Base-by-base conservation (phyloP, 2,888 invertebrate genomes). In the Cryptops parisi region DNA sequence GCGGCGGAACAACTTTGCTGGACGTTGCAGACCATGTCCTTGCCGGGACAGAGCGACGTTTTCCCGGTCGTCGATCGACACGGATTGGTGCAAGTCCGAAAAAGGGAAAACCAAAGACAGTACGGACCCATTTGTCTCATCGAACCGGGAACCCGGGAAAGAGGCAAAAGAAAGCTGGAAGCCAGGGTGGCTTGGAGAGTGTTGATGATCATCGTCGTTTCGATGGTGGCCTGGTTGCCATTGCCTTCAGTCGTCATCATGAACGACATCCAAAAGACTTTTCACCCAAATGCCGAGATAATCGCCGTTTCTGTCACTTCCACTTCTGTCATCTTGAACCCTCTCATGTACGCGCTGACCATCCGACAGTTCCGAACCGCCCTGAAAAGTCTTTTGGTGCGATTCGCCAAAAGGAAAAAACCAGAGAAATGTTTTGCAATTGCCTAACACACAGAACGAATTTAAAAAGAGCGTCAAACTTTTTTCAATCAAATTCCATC, bases 341-440 rank as follows among this genome's bases (percentile, higher is more conserved):
- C 56, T 3, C 22, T 56, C 1, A 22, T 56, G 3, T 56, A 56
- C 33, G 56, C 51, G 24, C 21, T 56, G n/a, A 51, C 56, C 9
- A 56, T 55, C 24, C 25, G 39, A 43, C 56, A 56, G 51, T 56
- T 56, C 39, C 33, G 56, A 25, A 52, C 21, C 27, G 52, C 54
- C 21, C 48, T 56, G 24, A 43, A 33, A 33, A 6, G 15, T 33
- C 15, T 33, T 6, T 15, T 33, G 9, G 33, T 33, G 9, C 6
- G 15, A 15, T 33, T 6, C 33, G 33, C 33, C 15, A 33, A 33
- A 33, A 6, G 33, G 15, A 33, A n/a, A n/a, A n/a, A n/a, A n/a
- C n/a, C n/a, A n/a, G n/a, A n/a, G n/a, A n/a, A n/a, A n/a, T n/a
- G n/a, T n/a, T n/a, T n/a, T n/a, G n/a, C n/a, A n/a, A n/a, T n/a